Conservation (phyloP, 2,113 vertebrate species). For the Atlantisia rogersi region DNA sequence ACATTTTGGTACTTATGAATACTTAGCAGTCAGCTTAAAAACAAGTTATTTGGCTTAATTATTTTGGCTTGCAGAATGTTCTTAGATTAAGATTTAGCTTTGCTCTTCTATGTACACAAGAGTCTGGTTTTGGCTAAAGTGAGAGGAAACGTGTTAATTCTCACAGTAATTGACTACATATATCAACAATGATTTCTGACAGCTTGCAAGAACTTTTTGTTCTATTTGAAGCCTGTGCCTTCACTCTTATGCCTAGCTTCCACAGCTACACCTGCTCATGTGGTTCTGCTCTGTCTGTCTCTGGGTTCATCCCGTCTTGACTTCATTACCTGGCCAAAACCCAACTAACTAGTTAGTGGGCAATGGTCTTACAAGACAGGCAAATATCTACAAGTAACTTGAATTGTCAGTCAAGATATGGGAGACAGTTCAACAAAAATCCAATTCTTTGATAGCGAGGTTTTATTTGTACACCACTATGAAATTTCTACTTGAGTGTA, state of each 20-base stretch:
- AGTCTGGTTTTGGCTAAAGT: neutral
- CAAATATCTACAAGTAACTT: neutral
- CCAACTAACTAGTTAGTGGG: neutral
- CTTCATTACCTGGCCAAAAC: neutral
- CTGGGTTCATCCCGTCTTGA: neutral
- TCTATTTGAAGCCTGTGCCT: neutral
- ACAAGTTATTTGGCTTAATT: neutral
- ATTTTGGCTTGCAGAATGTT: neutral
- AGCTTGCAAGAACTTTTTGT: neutral
- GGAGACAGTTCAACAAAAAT: neutral
- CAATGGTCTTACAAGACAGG: neutral
- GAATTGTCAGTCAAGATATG: neutral
- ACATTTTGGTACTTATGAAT: neutral
- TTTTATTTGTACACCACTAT: neutral
- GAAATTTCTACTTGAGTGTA: neutral
- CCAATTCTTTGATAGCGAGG: neutral
- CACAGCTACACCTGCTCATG: neutral
- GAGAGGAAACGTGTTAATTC: neutral
- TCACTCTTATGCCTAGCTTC: neutral
- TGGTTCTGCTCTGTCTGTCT: neutral
- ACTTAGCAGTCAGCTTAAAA: neutral
- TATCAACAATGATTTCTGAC: neutral
- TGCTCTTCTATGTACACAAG: neutral
- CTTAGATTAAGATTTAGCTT: neutral
- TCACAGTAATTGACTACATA: neutral